Percentiles rank a stretch among this genome's conserved stretches.
Evolutionary conservation across 2,113 vertebrate genomes (phyloP).

Genomic region (Trematocara variabile): DNA sequence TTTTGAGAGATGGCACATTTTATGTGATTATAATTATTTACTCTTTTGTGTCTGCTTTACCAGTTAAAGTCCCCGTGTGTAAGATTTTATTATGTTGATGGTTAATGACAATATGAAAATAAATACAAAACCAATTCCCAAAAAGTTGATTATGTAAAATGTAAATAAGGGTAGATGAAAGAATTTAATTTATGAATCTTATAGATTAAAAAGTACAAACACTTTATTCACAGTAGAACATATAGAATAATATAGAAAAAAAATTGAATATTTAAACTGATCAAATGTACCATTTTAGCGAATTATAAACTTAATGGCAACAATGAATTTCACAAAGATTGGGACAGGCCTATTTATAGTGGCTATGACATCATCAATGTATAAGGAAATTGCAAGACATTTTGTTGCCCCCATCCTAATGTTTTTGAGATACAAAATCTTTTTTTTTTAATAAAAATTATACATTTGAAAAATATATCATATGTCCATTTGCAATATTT

Average conservation of each 20-base stretch:
- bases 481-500: fast-evolving
- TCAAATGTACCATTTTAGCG: fast-evolving
- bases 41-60: not conserved
- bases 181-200: not conserved
- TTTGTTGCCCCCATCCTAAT: fast-evolving
- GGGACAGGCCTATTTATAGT: too few relatives aligned
- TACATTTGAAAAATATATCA: not conserved
- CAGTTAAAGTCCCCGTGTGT: fast-evolving
- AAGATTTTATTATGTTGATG: fast-evolving
- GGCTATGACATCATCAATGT: not conserved
- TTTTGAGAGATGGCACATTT: not conserved
- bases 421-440: not conserved
- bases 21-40: not conserved
- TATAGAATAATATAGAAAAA: not conserved
- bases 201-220: fast-evolving
- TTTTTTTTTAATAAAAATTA: not conserved
- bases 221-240: not conserved
- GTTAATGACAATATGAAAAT: fast-evolving
- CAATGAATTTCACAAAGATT: fast-evolving
- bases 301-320: fast-evolving
- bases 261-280: fast-evolving
- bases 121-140: not conserved
- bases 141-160: fast-evolving
- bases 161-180: fast-evolving
- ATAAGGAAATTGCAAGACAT: not conserved